Evolutionary conservation across 2,797 vertebrate species (phyloP).

Genomic region (Falco concolor): DNA sequence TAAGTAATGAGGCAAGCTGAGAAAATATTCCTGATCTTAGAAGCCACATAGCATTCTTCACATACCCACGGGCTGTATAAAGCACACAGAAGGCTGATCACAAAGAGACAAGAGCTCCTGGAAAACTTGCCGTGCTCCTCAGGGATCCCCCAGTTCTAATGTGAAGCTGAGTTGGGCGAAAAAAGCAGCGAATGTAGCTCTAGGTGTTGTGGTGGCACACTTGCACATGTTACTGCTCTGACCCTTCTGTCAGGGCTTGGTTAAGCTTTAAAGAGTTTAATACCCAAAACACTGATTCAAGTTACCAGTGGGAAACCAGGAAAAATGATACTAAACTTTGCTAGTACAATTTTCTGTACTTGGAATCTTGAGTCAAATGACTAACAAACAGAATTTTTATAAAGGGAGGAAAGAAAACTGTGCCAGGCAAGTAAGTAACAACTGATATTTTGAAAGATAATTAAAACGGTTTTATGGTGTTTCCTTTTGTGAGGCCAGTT

Average conservation of each 20-base stretch:
- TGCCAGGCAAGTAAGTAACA: neutral
- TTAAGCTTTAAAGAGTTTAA: neutral
- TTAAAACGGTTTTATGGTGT: neutral
- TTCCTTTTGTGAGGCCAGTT: neutral
- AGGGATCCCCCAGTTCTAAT: neutral
- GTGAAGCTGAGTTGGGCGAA: neutral
- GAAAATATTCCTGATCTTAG: neutral
- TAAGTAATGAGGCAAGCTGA: neutral
- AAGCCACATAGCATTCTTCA: neutral
- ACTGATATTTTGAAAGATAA: neutral
- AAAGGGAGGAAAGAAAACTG: neutral
- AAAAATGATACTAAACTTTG: neutral
- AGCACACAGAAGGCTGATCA: neutral
- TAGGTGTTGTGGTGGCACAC: neutral
- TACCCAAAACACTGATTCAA: neutral
- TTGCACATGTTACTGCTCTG: neutral
- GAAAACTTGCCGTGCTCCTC: neutral
- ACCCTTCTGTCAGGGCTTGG: neutral
- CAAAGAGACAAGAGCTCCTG: neutral
- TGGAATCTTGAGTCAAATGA: neutral
- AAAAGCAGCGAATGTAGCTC: neutral
- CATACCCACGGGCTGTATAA: fast-evolving
- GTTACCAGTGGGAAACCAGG: neutral
- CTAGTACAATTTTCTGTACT: neutral
- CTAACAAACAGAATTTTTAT: neutral